Evolutionary conservation across 2,797 vertebrate genomes (phyloP), one percentile per base, ranked within the genome.

Genomic region (Enteromius viviparus): DNA sequence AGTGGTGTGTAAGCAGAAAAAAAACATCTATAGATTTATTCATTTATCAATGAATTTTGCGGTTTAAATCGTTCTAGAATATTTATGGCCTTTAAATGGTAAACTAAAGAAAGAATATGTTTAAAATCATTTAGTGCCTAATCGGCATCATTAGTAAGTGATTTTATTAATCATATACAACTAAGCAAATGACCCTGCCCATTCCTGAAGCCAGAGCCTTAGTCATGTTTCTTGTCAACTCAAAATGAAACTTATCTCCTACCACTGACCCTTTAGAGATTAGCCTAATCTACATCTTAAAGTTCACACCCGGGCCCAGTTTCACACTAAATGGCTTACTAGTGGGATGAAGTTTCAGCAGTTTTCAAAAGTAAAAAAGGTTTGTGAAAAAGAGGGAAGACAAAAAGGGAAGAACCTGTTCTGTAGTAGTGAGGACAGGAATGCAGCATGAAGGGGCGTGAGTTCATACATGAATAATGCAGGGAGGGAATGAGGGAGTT

Each of bases 381-480:
- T 40, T 40, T 40, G 21, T 77, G 14, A 70, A 12, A 77, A 26
- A 78, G 32, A 47, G 19, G 47, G 21, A 34, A 77, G 14, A 26
- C 1, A 40, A 55, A 21, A 11, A 29, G 10, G 1, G 29, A 76
- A 76, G 19, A 82, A 71, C 75, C 42, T 70, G 53, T 70, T 62
- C 4, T 60, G 23, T 70, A 83, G 78, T 21, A 49, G 82, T 69
- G 40, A 70, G 55, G 42, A 47, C 11, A 78, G 53, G 75, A 78
- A 83, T 78, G 37, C 75, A 51, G 21, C 47, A 53, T 71, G 14
- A 78, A 70, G 42, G 19, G 53, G 82, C 40, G 75, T 77, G 82
- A 40, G 40, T 64, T 65, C 74, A 37, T 68, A 53, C 5, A 42
- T 70, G 40, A 83, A 78, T 83, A 77, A 78, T 78, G 40, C 65